These are phyloP conservation scores for Halichondria panicea DNA, from an alignment of 37 sponge, comb jelly and placozoan genomes.

Conservation along the genomic window DNA sequence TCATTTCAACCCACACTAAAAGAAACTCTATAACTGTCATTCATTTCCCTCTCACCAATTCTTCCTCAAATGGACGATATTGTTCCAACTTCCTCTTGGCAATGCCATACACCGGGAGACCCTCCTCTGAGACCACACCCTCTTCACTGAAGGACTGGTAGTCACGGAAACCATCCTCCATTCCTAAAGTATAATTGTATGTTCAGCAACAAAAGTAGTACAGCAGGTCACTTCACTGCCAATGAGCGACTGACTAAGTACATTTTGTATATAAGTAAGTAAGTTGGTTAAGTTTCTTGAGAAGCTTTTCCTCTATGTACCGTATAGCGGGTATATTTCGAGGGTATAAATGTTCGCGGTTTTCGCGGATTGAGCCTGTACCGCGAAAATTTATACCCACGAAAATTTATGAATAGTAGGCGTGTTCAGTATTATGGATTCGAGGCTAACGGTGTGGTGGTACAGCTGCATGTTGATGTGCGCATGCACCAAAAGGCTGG, in stretches of 20 bases:
- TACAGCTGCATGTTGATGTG: too few relatives aligned
- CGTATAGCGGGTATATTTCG: too few relatives aligned
- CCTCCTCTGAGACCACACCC: constrained; percentile 6
- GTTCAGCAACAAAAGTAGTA: neutral
- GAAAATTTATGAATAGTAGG: too few relatives aligned
- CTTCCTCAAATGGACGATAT: constrained; percentile 47
- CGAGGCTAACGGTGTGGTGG: too few relatives aligned
- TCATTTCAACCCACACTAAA: neutral
- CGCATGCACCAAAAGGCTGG: too few relatives aligned
- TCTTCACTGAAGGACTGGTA: constrained; percentile 16
- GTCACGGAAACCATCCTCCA: constrained; percentile 38
- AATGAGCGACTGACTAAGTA: neutral
- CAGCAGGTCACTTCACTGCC: too few relatives aligned
- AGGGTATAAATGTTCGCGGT: too few relatives aligned
- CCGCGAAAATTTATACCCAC: too few relatives aligned
- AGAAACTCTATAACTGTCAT: neutral
- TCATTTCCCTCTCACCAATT: constrained; percentile 26
- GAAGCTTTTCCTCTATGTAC: too few relatives aligned
- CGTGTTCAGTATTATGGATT: too few relatives aligned
- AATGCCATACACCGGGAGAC: constrained; percentile 21
- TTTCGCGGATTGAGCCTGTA: too few relatives aligned
- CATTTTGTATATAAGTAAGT: neutral
- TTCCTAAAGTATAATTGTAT: constrained; percentile 15
- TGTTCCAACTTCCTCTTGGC: constrained; percentile 60
- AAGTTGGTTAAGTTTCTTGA: too few relatives aligned